These are phyloP conservation scores for Gadus chalcogrammus DNA, from an alignment of 2,113 vertebrate species.

Conservation along the genomic window DNA sequence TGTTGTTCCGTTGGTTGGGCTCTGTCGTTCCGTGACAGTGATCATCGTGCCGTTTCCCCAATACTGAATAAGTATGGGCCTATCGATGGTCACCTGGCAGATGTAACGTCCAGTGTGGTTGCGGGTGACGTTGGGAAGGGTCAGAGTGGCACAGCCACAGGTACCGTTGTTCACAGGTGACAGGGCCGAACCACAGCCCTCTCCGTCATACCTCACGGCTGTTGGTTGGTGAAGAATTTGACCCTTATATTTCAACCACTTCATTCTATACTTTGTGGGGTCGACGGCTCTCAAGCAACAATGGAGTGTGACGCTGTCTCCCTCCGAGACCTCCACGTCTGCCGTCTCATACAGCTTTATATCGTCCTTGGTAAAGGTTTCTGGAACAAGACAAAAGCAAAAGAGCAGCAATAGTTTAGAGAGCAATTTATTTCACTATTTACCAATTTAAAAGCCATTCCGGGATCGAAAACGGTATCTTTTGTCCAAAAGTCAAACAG, in stretches of 20 bases:
- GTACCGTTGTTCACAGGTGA: fast-evolving
- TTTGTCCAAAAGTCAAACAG: too few relatives aligned
- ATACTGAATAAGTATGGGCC: fast-evolving
- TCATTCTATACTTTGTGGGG: fast-evolving
- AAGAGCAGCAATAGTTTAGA: too few relatives aligned
- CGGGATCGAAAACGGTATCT: too few relatives aligned
- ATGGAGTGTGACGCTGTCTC: not conserved
- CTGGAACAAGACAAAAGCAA: too few relatives aligned
- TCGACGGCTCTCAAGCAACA: not conserved
- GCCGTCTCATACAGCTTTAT: not conserved
- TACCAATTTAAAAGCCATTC: too few relatives aligned
- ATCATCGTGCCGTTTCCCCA: slow-evolving; percentile 18
- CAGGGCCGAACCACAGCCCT: fast-evolving
- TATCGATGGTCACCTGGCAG: not conserved
- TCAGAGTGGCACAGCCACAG: not conserved
- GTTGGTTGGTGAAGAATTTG: fast-evolving
- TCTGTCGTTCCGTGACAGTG: slow-evolving; percentile 12
- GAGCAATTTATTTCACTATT: too few relatives aligned
- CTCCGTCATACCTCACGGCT: fast-evolving
- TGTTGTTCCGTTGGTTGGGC: not conserved
- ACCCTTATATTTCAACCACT: not conserved
- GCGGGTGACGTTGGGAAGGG: fast-evolving
- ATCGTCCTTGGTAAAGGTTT: too few relatives aligned
- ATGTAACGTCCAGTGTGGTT: slow-evolving; percentile 16
- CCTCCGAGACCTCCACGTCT: not conserved